phyloP scores from a whole-genome alignment of 2,888 invertebrate genomes.

The Sinelater perroti region DNA sequence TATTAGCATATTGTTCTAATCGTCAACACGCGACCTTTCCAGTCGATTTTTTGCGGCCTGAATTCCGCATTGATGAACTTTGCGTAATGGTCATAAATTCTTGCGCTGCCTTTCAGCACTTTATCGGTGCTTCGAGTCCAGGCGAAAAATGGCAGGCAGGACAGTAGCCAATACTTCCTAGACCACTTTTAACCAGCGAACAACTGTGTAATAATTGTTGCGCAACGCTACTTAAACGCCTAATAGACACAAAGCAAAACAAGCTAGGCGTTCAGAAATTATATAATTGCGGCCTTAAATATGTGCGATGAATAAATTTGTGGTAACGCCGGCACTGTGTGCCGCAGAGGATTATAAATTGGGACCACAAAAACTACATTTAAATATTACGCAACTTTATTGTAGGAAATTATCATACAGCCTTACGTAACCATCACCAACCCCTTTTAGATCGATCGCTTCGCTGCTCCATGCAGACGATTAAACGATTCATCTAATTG shows the following conservation, averaged over 20 bases:
- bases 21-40: slow-evolving; percentile 7
- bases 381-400: too few species aligned
- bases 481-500: too few species aligned
- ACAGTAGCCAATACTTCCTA: slow-evolving; percentile 3
- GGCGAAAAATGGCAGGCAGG: too few species aligned
- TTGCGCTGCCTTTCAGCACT: too few species aligned
- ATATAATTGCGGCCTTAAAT: slow-evolving; percentile 11
- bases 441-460: too few species aligned
- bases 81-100: not conserved
- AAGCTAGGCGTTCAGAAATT: slow-evolving; percentile 15
- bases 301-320: slow-evolving; percentile 13
- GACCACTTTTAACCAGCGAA: not conserved
- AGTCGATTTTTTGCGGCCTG: not conserved
- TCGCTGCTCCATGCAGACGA: too few species aligned
- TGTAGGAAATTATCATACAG: too few species aligned
- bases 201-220: slow-evolving; percentile 7
- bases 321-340: not conserved
- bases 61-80: slow-evolving; percentile 17
- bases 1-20: slow-evolving; percentile 15
- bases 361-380: not conserved
- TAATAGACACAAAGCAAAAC: slow-evolving; percentile 3
- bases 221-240: slow-evolving; percentile 5
- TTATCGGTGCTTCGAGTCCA: too few species aligned
- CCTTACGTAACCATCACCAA: not conserved
- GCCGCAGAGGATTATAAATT: slow-evolving; percentile 5